Base-by-base conservation (phyloP, 1,140 invertebrate genomes). In the Tetramorium parvispinum region DNA sequence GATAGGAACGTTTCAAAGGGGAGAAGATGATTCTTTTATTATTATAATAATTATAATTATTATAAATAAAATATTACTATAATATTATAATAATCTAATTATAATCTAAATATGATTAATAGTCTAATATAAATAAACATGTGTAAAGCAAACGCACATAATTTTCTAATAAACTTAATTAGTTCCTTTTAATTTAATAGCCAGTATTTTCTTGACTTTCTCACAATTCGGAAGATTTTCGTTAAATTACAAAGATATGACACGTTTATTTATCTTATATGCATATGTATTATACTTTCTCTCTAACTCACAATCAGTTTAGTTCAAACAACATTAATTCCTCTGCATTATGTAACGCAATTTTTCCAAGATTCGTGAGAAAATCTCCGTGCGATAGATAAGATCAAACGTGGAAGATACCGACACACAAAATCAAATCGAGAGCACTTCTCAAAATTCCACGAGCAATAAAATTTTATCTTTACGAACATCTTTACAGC, bases 381-480 rank as follows among this genome's bases (percentile, higher is more conserved):
- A 68, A 68, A 68, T 10, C 65, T 24, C n/a, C 40, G 10, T 24
- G 7, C 10, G 11, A 66, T 13, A 46, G 65, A 43, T 21, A 46
- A 66, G 40, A 21, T n/a, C 18, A n/a, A 55, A 8, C 55, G 10
- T 24, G 40, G 13, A 16, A 66, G 10, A 66, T 37, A 13, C n/a
- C 10, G 32, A 65, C 32, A n/a, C 10, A 18, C n/a, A 43, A 43
- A 66, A 21, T 66, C 2, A 40, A 66, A 13, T 16, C 32, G 16
- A 59, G 53, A 18, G 37, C 37, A 11, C 40, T 18, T 27, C 53
- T 27, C 24, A 46, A 46, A 46, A 61, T 32, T 61, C 24, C 24
- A 27, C 11, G 16, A 18, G 18, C 40, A 24, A 49, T 68, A 68
- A 68, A 68, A 46, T 27, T 46, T 68, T 68, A 68, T 68, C 65